Base-by-base conservation (phyloP, 2,888 invertebrate species). In the Lasioglossum villosulum region DNA sequence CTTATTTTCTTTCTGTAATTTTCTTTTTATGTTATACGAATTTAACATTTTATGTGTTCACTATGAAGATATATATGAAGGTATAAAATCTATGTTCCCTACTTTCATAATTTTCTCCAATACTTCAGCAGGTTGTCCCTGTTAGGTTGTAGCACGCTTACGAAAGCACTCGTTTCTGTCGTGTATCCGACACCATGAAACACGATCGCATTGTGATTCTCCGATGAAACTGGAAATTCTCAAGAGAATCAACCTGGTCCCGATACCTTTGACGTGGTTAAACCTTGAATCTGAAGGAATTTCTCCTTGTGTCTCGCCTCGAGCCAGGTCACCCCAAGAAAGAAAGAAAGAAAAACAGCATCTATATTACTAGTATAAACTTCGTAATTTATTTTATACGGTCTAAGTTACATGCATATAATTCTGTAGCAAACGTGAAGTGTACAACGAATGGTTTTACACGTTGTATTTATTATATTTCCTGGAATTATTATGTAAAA, bases 131-230 rank as follows among this genome's bases (percentile, higher is more conserved):
- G 27, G 19, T 70, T 52, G 63, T 27, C 75, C 5, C 34, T 52
- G 59, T 16, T 66, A 14, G 59, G 66, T 77, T 76, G 80, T 80
- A 71, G 73, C 70, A 75, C 66, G 71, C 81, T 85, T 82, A 83
- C 79, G 75, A 78, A 83, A 86, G 76, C 86, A 75, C 80, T 66
- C 84, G 79, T 84, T 88, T 82, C 84, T 78, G 81, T 66, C 66
- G 77, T 80, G 80, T 72, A 83, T 68, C 71, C 84, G 77, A 84
- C 80, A 75, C 76, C 68, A 52, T 81, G 82, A 87, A 88, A 90
- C 84, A 84, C 78, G 87, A 88, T 90, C 90, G 78, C 70, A 78
- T 68, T 77, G 75, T 87, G 79, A 87, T 88, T 87, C 84, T 27
- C 78, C 87, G 34, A 82, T 82, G 84, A 88, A 85, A 68, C 86